These are phyloP conservation scores for Aulostomus chinensis DNA, from an alignment of 2,797 vertebrate genomes.

Conservation along the genomic window DNA sequence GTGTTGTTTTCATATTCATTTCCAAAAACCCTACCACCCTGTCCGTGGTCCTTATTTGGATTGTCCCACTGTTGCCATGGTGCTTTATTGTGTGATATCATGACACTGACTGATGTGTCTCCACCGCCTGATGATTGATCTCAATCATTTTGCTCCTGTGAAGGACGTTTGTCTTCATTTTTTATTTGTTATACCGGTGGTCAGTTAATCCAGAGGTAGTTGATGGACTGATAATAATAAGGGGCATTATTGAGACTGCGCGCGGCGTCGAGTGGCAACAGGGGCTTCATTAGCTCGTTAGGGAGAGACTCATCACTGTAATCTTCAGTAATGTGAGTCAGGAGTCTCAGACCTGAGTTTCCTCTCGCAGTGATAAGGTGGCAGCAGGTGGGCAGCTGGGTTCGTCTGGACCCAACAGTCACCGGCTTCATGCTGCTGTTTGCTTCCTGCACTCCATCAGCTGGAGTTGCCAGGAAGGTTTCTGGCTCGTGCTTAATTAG, in stretches of 20 bases:
- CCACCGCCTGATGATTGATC: too few species aligned
- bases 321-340: constrained; percentile 35
- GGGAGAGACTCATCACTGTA: constrained; percentile 49
- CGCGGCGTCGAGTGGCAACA: constrained; percentile 34
- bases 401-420: too few species aligned
- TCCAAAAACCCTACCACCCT: too few species aligned
- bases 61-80: background rate
- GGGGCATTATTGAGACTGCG: too few species aligned
- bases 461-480: too few species aligned
- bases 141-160: background rate
- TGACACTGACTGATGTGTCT: background rate
- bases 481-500: too few species aligned
- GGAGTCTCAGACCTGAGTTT: constrained; percentile 35
- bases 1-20: too few species aligned
- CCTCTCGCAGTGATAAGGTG: background rate
- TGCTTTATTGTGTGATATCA: background rate
- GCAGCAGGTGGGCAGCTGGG: constrained; percentile 1
- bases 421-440: background rate
- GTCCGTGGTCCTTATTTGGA: background rate
- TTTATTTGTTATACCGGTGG: constrained; percentile 6
- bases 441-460: too few species aligned
- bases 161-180: background rate
- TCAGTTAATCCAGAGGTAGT: constrained; percentile 14
- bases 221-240: constrained; percentile 12
- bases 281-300: constrained; percentile 68